A percentile compares a stretch with the other conserved stretches of the same genome.
phyloP scores from a whole-genome alignment of 2,113 vertebrate genomes.

The Chaetodon auriga region DNA sequence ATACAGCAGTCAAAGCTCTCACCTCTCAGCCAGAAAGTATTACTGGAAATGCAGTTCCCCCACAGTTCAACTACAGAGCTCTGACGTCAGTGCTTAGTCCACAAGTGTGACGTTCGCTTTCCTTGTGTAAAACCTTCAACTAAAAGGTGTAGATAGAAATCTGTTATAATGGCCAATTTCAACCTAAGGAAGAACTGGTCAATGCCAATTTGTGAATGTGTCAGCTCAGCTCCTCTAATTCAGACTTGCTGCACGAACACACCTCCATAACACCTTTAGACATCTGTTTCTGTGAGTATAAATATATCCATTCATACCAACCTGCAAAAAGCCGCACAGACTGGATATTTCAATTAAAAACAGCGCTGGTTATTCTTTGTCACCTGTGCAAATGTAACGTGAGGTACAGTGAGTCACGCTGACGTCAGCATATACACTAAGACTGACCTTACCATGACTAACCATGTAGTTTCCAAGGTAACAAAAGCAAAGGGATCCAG shows the following conservation, averaged over 20 bases:
- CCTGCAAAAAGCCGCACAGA: neutral
- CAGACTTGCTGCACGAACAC: neutral
- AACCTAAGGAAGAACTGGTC: neutral
- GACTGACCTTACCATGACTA: conserved; percentile 44
- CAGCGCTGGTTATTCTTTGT: neutral
- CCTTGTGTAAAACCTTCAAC: neutral
- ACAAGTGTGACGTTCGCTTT: neutral
- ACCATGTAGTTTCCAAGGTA: conserved; percentile 58
- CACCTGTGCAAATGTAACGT: neutral
- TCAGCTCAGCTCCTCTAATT: neutral
- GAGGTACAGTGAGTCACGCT: conserved; percentile 49
- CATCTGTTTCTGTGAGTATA: neutral
- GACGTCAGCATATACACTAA: conserved; percentile 33
- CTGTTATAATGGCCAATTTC: neutral
- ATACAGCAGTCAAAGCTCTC: neutral
- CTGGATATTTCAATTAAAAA: neutral
- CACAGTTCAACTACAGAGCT: neutral
- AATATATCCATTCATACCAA: neutral
- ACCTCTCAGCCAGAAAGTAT: neutral
- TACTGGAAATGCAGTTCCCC: neutral
- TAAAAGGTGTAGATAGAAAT: neutral
- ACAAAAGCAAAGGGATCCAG: conserved; percentile 42
- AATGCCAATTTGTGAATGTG: neutral
- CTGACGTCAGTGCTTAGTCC: neutral
- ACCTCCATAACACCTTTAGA: neutral